Base-by-base conservation (phyloP, 2,113 vertebrate species). In the Podocnemis expansa region DNA sequence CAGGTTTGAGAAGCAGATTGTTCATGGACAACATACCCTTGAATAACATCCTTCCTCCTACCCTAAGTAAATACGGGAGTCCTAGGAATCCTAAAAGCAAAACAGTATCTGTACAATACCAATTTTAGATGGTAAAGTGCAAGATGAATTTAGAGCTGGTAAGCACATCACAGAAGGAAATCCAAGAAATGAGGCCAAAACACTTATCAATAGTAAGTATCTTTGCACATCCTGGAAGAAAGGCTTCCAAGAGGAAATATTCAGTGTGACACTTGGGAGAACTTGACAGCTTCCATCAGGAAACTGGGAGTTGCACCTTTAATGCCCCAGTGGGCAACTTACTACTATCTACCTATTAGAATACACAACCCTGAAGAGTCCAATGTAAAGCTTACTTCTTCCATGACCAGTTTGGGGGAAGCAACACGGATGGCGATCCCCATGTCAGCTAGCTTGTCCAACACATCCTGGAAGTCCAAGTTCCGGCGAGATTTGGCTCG, bases 391-490 rank as follows among this genome's bases (percentile, higher is more conserved):
- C 97, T 98, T 93, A 99, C 99, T 98, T 99, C 99, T 96, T 99
- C 99, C 99, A 99, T 99, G 70, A 99, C 99, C 89, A 99, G 98
- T 95, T 99, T 99, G 41, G 99, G 99, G 2, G 99, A 99, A 14
- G 99, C 99, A 86, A 99, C 99, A 21, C 99, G 98, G 93, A 99
- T 99, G 80, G 99, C 99, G 85, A 99, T 99, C 67, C 99, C 99
- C 98, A 98, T 98, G 93, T 99, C 99, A 31, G 99, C 99, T 97
- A 99, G 96, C 94, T 99, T 99, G 97, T 99, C 99, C 95, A 99
- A 97, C 25, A 99, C 99, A 3, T 99, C 99, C 97, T 99, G 99
- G 97, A 99, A 99, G 98, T 99, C 99, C 96, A 99, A 97, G 93
- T 99, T 99, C 81, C 99, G 98, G 41, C 99, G 99, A 47, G 99